Percentiles rank a stretch among this genome's conserved stretches.
phyloP scores from a whole-genome alignment of 2,888 invertebrate genomes.

The Hyalella azteca region DNA sequence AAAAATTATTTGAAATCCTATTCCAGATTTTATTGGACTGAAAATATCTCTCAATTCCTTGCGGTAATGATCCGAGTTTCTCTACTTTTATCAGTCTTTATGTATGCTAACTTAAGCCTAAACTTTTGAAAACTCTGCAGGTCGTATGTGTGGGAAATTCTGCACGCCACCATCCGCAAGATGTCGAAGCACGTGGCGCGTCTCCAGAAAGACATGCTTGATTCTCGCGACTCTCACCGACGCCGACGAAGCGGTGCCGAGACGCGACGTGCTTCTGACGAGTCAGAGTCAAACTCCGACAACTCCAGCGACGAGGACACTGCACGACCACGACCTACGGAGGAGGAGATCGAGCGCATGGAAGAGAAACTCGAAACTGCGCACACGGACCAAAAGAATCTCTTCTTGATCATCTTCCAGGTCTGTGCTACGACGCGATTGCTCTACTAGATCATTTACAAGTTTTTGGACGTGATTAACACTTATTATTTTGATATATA shows the following conservation, averaged over 20 bases:
- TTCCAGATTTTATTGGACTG: no score
- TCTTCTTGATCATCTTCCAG: conserved; percentile 96
- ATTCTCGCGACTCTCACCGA: neutral
- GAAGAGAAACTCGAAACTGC: conserved; percentile 93
- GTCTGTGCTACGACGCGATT: conserved; percentile 63
- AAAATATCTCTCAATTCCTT: no score
- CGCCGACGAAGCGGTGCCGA: conserved; percentile 59
- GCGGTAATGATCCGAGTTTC: no score
- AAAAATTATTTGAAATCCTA: no score
- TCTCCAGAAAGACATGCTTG: conserved; percentile 72
- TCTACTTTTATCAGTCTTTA: no score
- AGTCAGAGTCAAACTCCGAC: conserved; percentile 35
- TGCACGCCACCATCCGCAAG: conserved; percentile 93
- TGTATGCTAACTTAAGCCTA: no score
- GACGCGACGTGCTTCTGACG: conserved; percentile 45
- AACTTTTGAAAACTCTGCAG: no score
- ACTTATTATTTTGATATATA: neutral
- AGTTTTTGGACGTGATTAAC: neutral
- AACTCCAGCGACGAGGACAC: conserved; percentile 51
- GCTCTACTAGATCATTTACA: no score
- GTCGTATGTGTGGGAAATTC: conserved; percentile 93
- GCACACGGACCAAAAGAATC: conserved; percentile 94
- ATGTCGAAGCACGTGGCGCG: conserved; percentile 96
- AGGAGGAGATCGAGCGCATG: conserved; percentile 91
- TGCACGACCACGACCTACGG: conserved; percentile 68